These are phyloP conservation scores for Apamea anceps DNA, from an alignment of 2,888 invertebrate genomes.

Conservation along the genomic window DNA sequence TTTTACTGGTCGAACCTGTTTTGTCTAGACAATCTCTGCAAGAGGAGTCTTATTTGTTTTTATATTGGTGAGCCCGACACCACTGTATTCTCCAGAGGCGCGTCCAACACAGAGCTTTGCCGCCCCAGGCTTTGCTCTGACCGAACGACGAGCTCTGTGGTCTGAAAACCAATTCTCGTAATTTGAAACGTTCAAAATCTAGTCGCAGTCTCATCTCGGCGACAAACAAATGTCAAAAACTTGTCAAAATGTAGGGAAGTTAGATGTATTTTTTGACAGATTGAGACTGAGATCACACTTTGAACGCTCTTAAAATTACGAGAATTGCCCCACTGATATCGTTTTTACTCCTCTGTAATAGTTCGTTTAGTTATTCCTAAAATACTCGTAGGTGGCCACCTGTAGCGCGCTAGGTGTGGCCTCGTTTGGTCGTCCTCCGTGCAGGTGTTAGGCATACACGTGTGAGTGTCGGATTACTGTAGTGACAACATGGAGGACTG, in stretches of 20 bases:
- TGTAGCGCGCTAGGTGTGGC: constrained; percentile 47
- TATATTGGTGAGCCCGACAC: background rate
- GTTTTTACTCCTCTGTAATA: background rate
- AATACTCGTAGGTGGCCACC: constrained; percentile 51
- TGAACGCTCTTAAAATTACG: too few species aligned
- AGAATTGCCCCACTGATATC: background rate
- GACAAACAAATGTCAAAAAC: too few species aligned
- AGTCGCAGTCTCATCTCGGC: too few species aligned
- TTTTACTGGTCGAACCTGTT: background rate
- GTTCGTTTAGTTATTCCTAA: constrained; percentile 42
- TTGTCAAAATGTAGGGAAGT: too few species aligned
- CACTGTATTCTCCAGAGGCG: background rate
- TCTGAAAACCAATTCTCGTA: too few species aligned
- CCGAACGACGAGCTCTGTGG: background rate
- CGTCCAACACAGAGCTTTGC: background rate
- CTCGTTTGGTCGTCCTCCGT: constrained; percentile 26
- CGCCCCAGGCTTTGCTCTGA: background rate
- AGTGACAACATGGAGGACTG: background rate
- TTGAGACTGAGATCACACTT: too few species aligned
- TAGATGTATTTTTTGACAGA: too few species aligned
- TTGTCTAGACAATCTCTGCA: background rate
- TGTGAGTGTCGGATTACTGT: too few species aligned
- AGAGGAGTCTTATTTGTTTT: constrained; percentile 1
- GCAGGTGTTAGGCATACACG: constrained; percentile 2
- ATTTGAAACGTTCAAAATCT: too few species aligned